Base-by-base conservation (phyloP, 2,888 invertebrate genomes). In the Leptinotarsa rubiginosa region DNA sequence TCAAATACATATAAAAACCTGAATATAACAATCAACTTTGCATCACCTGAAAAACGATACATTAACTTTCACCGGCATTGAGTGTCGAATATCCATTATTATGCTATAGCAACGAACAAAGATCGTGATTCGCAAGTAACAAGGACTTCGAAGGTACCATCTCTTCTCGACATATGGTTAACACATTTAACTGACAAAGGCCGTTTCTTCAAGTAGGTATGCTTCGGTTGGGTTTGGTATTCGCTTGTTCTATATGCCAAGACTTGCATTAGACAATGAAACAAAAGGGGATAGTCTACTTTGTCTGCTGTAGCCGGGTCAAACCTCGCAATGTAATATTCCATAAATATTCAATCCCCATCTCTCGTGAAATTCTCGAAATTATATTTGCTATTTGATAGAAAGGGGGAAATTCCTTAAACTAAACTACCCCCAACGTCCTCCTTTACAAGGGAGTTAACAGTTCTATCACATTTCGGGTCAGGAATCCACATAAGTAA, bases 31-130 rank as follows among this genome's bases (percentile, higher is more conserved):
- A 15, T 22, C 56, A 22, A 22, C 56, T 56, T 56, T 20, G 22
- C 56, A 22, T 56, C 56, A 15, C 4, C 15, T 41, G 22, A 15
- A 13, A 20, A 56, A 56, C 56, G 15, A 22, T 56, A 56, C 20
- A 56, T 13, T 56, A 56, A 56, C 56, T 56, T 56, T 56, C 56
- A 56, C 56, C 20, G 56, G 56, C 56, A 56, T 16, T 56, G 56
- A 56, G 25, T 56, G 12, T 56, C 56, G 56, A 56, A 56, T 56
- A 56, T 3, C 15, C 56, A 22, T 16, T 18, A 52, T 52, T 15
- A 10, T 20, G 25, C 13, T 2, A 15, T 22, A 22, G 13, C 2
- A 56, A 56, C 56, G 56, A 56, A 22, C 56, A 18, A 22, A 56
- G 56, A 15, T 20, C 56, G 20, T 22, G 56, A 56, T 41, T 41